phyloP scores from a whole-genome alignment of 2,888 invertebrate species.

The Tyria jacobaeae region DNA sequence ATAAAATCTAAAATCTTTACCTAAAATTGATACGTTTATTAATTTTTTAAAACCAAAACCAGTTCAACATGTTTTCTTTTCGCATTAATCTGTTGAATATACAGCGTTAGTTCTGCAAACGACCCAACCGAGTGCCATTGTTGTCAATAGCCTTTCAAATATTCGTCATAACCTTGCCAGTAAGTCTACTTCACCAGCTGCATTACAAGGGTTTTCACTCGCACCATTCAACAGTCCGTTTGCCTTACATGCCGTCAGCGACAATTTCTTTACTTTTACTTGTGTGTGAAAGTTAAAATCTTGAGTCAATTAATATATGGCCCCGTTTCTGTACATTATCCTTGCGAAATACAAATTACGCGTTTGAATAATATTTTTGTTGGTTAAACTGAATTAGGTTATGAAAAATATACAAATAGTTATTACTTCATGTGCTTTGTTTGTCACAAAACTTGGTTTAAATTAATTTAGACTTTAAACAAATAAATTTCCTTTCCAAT shows the following conservation, averaged over 20 bases:
- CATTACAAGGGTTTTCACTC: neutral
- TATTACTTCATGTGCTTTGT: neutral
- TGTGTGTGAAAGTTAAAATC: constrained; percentile 49
- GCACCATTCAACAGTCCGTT: constrained; percentile 23
- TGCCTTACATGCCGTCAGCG: constrained; percentile 43
- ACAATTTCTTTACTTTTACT: constrained; percentile 55
- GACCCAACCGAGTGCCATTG: neutral
- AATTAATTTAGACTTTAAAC: neutral
- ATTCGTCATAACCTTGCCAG: constrained; percentile 5
- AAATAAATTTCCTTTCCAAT: constrained; percentile 14
- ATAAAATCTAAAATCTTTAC: neutral
- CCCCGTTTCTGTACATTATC: constrained; percentile 47
- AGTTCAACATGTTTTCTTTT: neutral
- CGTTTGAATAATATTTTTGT: constrained; percentile 27
- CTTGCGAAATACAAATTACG: constrained; percentile 44
- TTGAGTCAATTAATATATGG: constrained; percentile 48
- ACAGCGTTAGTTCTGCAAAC: neutral
- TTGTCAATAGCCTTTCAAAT: constrained; percentile 8
- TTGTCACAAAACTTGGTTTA: neutral
- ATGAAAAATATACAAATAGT: neutral
- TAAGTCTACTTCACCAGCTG: neutral
- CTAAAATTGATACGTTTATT: neutral
- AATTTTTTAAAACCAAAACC: neutral
- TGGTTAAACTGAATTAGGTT: neutral
- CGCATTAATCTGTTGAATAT: neutral